These are phyloP conservation scores for Diplazon laetatorius DNA, from an alignment of 2,888 invertebrate species.

Conservation along the genomic window DNA sequence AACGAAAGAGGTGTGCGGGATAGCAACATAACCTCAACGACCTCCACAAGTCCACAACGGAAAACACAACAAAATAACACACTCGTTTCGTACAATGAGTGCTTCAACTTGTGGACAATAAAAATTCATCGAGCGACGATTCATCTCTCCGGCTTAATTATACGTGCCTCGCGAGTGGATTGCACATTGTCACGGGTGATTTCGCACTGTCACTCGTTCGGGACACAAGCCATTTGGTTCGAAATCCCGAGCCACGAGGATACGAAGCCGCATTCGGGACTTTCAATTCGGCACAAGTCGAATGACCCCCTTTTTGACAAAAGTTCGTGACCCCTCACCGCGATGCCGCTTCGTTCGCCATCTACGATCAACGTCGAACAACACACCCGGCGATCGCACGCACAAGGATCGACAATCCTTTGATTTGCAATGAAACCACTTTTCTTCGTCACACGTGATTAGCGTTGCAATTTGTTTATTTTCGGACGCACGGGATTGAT, in stretches of 20 bases:
- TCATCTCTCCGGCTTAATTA: conserved; percentile 19
- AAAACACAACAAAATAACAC: conserved; percentile 33
- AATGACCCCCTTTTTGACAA: conserved; percentile 47
- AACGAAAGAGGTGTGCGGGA: too few species aligned
- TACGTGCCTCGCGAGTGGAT: conserved; percentile 14
- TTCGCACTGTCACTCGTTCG: background rate
- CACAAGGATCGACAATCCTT: conserved; percentile 45
- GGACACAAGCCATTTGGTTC: background rate
- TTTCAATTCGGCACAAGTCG: conserved; percentile 23
- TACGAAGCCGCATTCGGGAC: background rate
- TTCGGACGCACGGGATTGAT: conserved; percentile 18
- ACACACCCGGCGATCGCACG: conserved; percentile 11
- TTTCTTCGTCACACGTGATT: conserved; percentile 54
- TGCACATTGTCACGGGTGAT: conserved; percentile 9
- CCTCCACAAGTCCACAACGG: conserved; percentile 7
- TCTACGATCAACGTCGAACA: background rate
- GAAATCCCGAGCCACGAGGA: background rate
- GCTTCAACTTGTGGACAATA: conserved; percentile 18
- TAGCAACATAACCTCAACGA: too few species aligned
- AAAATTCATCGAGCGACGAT: conserved; percentile 39
- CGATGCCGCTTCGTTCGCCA: conserved; percentile 1
- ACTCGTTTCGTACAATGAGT: conserved; percentile 35
- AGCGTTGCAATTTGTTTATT: conserved; percentile 53
- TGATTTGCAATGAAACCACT: conserved; percentile 52
- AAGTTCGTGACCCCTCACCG: conserved; percentile 36